Conservation (phyloP, 2,113 vertebrate species). For the Dryoscopus gambensis region DNA sequence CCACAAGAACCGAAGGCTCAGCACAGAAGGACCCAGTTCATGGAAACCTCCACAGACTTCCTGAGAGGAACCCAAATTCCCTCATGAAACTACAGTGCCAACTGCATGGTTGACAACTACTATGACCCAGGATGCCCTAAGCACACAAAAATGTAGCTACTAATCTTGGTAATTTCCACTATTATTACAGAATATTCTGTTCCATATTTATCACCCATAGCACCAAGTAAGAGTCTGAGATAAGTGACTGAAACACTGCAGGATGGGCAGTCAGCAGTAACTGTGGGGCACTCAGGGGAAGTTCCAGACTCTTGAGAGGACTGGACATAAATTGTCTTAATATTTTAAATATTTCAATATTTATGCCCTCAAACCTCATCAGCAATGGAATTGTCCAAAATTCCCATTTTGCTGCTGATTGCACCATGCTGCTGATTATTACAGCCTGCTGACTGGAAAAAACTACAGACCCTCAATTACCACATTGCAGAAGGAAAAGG, state of each 20-base stretch:
- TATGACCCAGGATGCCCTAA: background rate
- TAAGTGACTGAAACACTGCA: background rate
- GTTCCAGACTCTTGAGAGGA: background rate
- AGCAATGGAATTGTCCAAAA: background rate
- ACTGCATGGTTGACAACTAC: background rate
- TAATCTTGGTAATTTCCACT: background rate
- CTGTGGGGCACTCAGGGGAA: background rate
- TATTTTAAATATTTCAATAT: background rate
- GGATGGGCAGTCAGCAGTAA: background rate
- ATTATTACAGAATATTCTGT: background rate
- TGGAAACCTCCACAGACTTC: background rate
- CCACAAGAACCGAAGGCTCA: background rate
- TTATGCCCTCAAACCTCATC: background rate
- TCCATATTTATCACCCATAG: background rate
- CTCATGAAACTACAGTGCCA: fast-evolving
- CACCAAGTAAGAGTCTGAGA: background rate
- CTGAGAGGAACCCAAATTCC: background rate
- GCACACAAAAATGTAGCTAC: background rate
- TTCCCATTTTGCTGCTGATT: background rate
- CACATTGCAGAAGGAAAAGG: background rate
- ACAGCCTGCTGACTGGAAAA: background rate
- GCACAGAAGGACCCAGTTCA: background rate
- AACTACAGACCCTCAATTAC: background rate
- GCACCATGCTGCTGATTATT: background rate
- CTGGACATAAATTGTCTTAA: background rate